Base-by-base conservation (phyloP, 2,888 invertebrate species). In the Fragum fragum region DNA sequence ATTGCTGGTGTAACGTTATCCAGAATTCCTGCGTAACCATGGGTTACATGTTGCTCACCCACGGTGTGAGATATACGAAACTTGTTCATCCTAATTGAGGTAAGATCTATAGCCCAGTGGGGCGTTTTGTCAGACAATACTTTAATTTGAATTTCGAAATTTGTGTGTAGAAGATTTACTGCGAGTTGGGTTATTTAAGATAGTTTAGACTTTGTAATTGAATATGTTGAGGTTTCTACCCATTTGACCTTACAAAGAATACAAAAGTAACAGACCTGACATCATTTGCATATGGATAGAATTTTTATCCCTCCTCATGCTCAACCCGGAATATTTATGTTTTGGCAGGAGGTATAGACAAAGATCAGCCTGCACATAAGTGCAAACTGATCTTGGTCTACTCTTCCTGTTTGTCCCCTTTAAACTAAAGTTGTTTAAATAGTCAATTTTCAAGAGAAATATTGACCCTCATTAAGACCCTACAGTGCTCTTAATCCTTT, bases 31-130 rank as follows among this genome's bases (percentile, higher is more conserved):
- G 18, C 18, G 61, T 73, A 32, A 80, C 73, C 76, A 76, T 73
- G 28, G 76, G 63, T 47, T 59, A 61, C 23, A 36, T 29, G 29
- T 47, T 23, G 73, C 63, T 52, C 36, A 52, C 81, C 81, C 55
- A 28, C n/a, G 23, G 81, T 39, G 81, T 79, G 77, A 76, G 73
- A 84, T 76, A 84, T 72, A 72, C 75, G 84, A 81, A 76, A 84
- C 78, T 69, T 47, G 63, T 76, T 84, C 69, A 53, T 29, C 21
- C 63, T 83, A 78, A 79, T 77, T 76, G 81, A 75, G 73, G 84
- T 73, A 79, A 52, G 76, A 70, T 71, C 61, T 23, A 21, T 26
- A 29, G 39, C 77, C 70, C 82, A 69, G 79, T 69, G 63, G 82
- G 82, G 63, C 29, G 7, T 75, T 66, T 29, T 72, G 75, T 75